Percentiles rank a stretch among this genome's conserved stretches.
Evolutionary conservation across 2,113 vertebrate genomes (phyloP).

Genomic region (Tachysurus fulvidraco): DNA sequence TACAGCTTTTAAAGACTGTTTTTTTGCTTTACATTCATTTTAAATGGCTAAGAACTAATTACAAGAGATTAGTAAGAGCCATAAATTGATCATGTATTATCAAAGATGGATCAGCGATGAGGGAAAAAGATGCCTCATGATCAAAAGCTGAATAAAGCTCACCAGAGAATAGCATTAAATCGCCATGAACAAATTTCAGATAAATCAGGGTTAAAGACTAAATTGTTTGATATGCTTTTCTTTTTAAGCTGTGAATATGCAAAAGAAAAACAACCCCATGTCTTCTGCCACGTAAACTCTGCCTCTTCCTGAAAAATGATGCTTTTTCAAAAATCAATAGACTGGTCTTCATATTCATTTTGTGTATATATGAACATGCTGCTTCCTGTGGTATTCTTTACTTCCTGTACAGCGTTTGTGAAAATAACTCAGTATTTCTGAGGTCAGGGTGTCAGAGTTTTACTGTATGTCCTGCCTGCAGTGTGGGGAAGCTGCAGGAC

Average conservation of each 20-base stretch:
- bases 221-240: neutral
- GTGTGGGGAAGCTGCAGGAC: neutral
- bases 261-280: neutral
- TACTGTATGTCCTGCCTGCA: neutral
- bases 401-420: neutral
- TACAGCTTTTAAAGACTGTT: neutral
- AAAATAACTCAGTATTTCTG: neutral
- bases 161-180: neutral
- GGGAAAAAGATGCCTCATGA: neutral
- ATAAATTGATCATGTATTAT: constrained; percentile 17
- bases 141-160: neutral
- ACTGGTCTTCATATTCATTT: neutral
- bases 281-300: neutral
- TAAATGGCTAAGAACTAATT: neutral
- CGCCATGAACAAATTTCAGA: neutral
- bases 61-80: neutral
- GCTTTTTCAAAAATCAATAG: too few relatives aligned
- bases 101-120: constrained; percentile 8
- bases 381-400: neutral
- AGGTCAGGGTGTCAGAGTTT: neutral
- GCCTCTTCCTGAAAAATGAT: too few relatives aligned
- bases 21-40: neutral
- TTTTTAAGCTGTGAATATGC: neutral
- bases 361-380: neutral
- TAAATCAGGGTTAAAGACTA: neutral